Percentiles rank a stretch among this genome's conserved stretches.
phyloP scores from a whole-genome alignment of 1,140 invertebrate species.

The Chrysopa pallens region DNA sequence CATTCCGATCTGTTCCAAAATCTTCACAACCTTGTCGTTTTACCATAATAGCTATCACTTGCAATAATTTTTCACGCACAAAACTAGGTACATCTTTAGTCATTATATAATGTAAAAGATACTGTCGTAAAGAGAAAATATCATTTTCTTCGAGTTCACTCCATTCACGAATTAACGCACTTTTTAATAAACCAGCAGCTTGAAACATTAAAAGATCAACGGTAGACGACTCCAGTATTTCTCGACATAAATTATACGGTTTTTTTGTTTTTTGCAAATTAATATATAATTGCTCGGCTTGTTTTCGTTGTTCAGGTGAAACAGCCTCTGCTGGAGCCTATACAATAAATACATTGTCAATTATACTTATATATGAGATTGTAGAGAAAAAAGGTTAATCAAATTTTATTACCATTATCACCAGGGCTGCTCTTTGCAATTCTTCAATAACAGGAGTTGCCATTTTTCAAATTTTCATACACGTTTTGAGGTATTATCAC shows the following conservation, averaged over 20 bases:
- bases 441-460: constrained; percentile 7
- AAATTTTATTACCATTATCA: constrained; percentile 15
- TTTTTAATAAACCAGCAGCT: constrained; percentile 65
- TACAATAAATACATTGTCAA: constrained; percentile 10
- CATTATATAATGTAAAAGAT: constrained; percentile 61
- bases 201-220: constrained; percentile 78
- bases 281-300: constrained; percentile 61
- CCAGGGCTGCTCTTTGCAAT: constrained; percentile 16
- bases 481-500: too few species aligned
- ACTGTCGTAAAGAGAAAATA: constrained; percentile 53
- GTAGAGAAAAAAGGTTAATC: too few species aligned
- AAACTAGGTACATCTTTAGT: constrained; percentile 35
- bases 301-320: constrained; percentile 52
- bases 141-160: constrained; percentile 40
- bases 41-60: constrained; percentile 72
- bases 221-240: constrained; percentile 60
- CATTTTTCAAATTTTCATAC: too few species aligned
- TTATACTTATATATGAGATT: not conserved
- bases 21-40: constrained; percentile 63
- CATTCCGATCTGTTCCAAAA: constrained; percentile 41
- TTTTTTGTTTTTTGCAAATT: constrained; percentile 65
- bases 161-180: constrained; percentile 72
- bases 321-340: constrained; percentile 71
- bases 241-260: constrained; percentile 62
- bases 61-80: constrained; percentile 47